phyloP scores from a whole-genome alignment of 2,797 vertebrate species.

The Chelmon rostratus region DNA sequence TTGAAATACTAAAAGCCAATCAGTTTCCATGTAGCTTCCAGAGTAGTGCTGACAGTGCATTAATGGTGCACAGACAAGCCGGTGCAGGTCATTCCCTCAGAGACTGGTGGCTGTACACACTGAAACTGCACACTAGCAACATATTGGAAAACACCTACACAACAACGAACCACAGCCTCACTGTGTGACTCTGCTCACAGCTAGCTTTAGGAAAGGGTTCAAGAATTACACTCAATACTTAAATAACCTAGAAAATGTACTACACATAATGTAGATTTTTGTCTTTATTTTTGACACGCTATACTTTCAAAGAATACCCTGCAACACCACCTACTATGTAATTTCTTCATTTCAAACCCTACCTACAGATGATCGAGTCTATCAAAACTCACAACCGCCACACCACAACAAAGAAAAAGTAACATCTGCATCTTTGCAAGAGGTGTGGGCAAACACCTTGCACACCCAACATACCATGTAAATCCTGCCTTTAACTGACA shows the following conservation, averaged over 20 bases:
- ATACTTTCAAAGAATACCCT: background rate
- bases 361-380: background rate
- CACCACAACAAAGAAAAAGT: background rate
- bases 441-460: background rate
- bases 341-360: background rate
- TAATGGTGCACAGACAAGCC: slow-evolving; percentile 55
- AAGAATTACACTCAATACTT: background rate
- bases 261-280: background rate
- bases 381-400: background rate
- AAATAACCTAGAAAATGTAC: background rate
- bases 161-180: background rate
- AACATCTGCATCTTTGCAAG: background rate
- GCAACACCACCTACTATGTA: background rate
- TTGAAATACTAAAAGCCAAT: slow-evolving; percentile 48
- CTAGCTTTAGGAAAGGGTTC: background rate
- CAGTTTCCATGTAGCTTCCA: slow-evolving; percentile 31
- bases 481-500: background rate
- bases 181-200: background rate
- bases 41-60: slow-evolving; percentile 38
- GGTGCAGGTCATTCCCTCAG: slow-evolving; percentile 27
- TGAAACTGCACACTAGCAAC: slow-evolving; percentile 26
- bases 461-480: background rate
- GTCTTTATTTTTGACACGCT: background rate
- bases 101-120: slow-evolving; percentile 7
- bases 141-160: slow-evolving; percentile 27